These are phyloP conservation scores for Microcebus lehilahytsara DNA, from an alignment of 2,113 vertebrate genomes.

Conservation along the genomic window DNA sequence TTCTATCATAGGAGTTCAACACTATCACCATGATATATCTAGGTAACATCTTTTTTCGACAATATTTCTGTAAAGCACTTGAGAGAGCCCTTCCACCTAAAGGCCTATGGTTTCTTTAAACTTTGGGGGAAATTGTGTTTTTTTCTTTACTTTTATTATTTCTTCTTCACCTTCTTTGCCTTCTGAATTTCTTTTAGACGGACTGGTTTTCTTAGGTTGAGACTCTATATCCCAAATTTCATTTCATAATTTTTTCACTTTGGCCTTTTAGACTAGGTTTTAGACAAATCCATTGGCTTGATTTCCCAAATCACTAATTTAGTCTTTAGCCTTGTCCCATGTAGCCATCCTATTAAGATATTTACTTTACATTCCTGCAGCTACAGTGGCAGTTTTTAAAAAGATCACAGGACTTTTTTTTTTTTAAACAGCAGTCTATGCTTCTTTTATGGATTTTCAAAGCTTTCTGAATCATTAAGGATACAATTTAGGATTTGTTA, in stretches of 20 bases:
- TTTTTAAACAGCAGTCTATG: neutral
- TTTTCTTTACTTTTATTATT: neutral
- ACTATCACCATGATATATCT: neutral
- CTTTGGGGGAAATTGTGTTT: neutral
- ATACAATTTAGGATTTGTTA: neutral
- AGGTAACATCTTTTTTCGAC: neutral
- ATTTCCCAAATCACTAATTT: neutral
- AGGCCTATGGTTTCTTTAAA: neutral
- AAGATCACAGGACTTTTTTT: neutral
- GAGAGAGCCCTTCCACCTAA: neutral
- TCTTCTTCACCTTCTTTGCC: neutral
- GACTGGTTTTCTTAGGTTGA: neutral
- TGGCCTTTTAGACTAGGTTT: neutral
- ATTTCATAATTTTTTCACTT: neutral
- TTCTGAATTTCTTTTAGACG: neutral
- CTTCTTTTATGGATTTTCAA: neutral
- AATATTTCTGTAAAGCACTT: neutral
- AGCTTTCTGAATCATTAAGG: neutral
- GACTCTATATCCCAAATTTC: neutral
- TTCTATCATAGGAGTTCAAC: neutral
- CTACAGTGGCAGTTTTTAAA: neutral
- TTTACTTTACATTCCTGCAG: slow-evolving; percentile 19
- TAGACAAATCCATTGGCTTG: neutral
- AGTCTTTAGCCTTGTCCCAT: neutral
- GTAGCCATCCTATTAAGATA: neutral